These are phyloP conservation scores for Anolis apletophallus DNA, from an alignment of 2,797 vertebrate species.

Conservation along the genomic window DNA sequence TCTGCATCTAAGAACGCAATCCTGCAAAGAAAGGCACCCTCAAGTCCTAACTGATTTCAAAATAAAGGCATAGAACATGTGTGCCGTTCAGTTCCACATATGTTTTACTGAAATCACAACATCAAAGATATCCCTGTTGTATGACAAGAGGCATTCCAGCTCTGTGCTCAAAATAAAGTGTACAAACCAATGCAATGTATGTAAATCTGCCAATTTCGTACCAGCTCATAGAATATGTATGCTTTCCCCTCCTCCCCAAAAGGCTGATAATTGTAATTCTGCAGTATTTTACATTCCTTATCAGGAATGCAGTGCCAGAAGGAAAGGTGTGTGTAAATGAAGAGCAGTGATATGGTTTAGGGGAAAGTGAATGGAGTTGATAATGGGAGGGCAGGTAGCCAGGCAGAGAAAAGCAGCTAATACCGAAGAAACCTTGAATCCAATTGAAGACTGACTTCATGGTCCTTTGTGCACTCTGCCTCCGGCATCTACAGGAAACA, in stretches of 20 bases:
- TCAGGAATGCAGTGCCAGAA: constrained; percentile 7
- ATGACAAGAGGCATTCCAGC: neutral
- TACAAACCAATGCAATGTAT: constrained; percentile 21
- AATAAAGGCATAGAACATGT: neutral
- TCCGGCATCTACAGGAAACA: neutral
- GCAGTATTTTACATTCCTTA: constrained; percentile 11
- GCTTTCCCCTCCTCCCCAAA: neutral
- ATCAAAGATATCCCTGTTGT: neutral
- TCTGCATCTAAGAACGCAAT: neutral
- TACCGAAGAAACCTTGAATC: constrained; percentile 1
- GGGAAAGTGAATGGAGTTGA: neutral
- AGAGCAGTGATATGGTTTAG: neutral
- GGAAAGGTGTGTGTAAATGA: neutral
- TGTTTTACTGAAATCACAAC: neutral
- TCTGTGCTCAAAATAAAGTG: neutral
- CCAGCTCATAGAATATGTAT: neutral
- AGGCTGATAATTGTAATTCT: neutral
- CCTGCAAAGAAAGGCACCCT: neutral
- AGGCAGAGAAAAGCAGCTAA: neutral
- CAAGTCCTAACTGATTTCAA: neutral
- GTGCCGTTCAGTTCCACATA: neutral
- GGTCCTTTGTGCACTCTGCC: neutral
- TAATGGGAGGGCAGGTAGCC: constrained; percentile 2
- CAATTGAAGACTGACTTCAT: neutral
- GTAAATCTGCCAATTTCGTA: neutral